phyloP scores from a whole-genome alignment of 2,888 invertebrate species.

The Tetranychus piercei region DNA sequence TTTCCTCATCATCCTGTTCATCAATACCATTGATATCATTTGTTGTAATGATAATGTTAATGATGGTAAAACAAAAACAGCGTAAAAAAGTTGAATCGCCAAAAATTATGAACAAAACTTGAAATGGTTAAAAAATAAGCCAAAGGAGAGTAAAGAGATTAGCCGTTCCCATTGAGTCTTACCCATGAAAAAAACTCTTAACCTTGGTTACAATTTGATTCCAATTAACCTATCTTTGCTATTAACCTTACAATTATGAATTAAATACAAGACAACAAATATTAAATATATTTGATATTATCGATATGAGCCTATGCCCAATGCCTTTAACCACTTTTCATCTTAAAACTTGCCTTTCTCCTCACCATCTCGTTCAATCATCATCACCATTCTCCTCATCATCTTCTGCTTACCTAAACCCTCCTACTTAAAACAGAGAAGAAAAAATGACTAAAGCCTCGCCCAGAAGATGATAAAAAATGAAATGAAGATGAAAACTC shows the following conservation, averaged over 20 bases:
- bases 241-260: not conserved
- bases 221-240: not conserved
- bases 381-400: not conserved
- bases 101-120: not conserved
- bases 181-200: not conserved
- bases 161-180: not conserved
- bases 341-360: not conserved
- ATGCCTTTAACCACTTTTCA: not conserved
- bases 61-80: too few relatives aligned
- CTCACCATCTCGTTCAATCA: not conserved
- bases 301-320: not conserved
- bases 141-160: not conserved
- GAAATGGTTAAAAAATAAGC: not conserved
- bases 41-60: too few relatives aligned
- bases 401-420: not conserved
- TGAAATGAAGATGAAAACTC: conserved; percentile 4
- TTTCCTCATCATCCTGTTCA: too few relatives aligned
- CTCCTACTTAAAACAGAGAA: not conserved
- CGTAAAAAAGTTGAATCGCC: too few relatives aligned
- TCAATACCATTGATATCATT: not conserved
- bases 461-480: not conserved
- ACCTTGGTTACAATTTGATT: not conserved
- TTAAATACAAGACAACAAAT: not conserved
- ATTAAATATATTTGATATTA: not conserved
- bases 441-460: not conserved